Conservation (phyloP, 2,888 invertebrate genomes). For the Pilophorus perplexus region DNA sequence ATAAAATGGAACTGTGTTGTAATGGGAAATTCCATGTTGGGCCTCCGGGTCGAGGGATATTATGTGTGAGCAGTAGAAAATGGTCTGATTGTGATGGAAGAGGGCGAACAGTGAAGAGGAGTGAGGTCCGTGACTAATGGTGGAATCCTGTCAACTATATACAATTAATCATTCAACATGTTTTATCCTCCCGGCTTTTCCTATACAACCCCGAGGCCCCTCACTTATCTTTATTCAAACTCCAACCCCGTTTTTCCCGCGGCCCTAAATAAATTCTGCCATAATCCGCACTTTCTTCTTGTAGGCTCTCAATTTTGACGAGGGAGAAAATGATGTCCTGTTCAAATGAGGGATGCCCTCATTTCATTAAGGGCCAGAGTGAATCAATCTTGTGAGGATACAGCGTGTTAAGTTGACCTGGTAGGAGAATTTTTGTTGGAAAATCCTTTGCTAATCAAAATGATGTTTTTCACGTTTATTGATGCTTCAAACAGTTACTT, state of each 20-base stretch:
- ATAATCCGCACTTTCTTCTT: neutral
- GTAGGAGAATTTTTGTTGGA: too few species aligned
- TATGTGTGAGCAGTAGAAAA: slow-evolving; percentile 29
- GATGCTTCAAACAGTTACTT: too few species aligned
- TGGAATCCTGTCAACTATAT: slow-evolving; percentile 38
- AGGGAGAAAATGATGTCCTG: too few species aligned
- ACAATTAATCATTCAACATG: slow-evolving; percentile 40
- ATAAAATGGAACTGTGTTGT: too few species aligned
- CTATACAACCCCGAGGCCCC: slow-evolving; percentile 23
- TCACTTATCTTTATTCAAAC: slow-evolving; percentile 30
- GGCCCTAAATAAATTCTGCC: neutral
- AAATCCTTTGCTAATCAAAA: too few species aligned
- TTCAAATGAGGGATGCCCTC: too few species aligned
- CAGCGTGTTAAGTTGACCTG: too few species aligned
- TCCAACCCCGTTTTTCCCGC: slow-evolving; percentile 9
- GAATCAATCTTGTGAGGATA: too few species aligned
- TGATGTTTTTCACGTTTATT: too few species aligned
- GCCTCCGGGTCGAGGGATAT: too few species aligned
- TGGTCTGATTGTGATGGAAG: slow-evolving; percentile 30
- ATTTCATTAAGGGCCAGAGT: too few species aligned
- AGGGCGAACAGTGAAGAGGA: slow-evolving; percentile 4
- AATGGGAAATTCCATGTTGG: too few species aligned
- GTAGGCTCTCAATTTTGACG: neutral
- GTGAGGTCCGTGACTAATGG: slow-evolving; percentile 32
- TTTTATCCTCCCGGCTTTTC: slow-evolving; percentile 34